Conservation (phyloP, 2,797 vertebrate species). For the Danio tinwini region DNA sequence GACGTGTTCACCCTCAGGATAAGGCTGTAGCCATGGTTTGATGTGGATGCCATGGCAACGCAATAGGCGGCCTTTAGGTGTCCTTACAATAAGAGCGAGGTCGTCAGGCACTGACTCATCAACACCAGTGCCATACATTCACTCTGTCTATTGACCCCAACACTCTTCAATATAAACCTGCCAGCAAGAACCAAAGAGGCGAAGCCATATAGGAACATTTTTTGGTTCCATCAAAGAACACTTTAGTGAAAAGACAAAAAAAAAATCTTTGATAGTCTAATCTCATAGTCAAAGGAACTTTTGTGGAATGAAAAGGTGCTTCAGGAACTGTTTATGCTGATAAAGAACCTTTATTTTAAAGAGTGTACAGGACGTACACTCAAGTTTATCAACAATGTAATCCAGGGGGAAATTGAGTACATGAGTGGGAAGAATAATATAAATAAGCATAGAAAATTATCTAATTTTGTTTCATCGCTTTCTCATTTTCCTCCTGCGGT, state of each 20-base stretch:
- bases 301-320: too few relatives aligned
- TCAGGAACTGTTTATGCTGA: too few relatives aligned
- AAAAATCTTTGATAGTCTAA: too few relatives aligned
- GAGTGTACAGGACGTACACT: too few relatives aligned
- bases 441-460: background rate
- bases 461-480: constrained; percentile 1
- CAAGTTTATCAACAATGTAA: background rate
- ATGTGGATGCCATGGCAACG: constrained; percentile 59
- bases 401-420: constrained; percentile 8
- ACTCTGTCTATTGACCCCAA: constrained; percentile 1
- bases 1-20: constrained; percentile 48
- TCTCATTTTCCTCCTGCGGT: background rate
- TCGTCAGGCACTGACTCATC: constrained; percentile 54
- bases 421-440: background rate
- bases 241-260: too few relatives aligned
- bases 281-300: too few relatives aligned
- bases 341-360: too few relatives aligned
- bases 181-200: too few relatives aligned
- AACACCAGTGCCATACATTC: constrained; percentile 27
- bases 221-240: too few relatives aligned
- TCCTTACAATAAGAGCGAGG: constrained; percentile 44
- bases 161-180: too few relatives aligned
- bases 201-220: too few relatives aligned
- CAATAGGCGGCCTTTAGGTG: constrained; percentile 54
- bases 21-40: constrained; percentile 53